Evolutionary conservation across 2,113 vertebrate species (phyloP).

Genomic region (Nerophis ophidion): DNA sequence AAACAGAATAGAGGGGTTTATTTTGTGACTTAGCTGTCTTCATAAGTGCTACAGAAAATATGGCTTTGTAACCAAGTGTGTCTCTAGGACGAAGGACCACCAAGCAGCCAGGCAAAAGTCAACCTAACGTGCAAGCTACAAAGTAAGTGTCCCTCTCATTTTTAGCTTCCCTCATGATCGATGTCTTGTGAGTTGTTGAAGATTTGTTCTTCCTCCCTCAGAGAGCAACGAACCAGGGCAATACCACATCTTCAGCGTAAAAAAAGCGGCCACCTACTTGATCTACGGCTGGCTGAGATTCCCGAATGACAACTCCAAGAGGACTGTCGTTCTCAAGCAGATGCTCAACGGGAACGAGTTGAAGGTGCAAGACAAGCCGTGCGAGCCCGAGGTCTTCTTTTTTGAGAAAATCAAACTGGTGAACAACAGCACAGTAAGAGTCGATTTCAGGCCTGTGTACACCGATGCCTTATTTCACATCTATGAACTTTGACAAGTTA

Average conservation of each 20-base stretch:
- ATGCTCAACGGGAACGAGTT: fast-evolving
- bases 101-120: background rate
- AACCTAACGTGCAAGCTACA: background rate
- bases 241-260: conserved; percentile 28
- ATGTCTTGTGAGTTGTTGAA: background rate
- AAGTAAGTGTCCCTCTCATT: conserved; percentile 22
- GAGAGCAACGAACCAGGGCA: fast-evolving
- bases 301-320: fast-evolving
- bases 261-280: background rate
- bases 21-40: no score
- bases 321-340: background rate
- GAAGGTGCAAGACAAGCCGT: fast-evolving
- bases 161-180: background rate
- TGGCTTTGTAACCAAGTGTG: background rate
- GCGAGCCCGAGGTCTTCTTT: background rate
- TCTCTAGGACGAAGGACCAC: conserved; percentile 5
- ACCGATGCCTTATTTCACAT: conserved; percentile 20
- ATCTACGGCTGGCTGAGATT: conserved; percentile 35
- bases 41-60: no score
- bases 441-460: background rate
- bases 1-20: no score
- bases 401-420: fast-evolving
- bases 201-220: conserved; percentile 2
- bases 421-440: background rate
- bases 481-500: conserved; percentile 18